These are phyloP conservation scores for Sussaba pulchella DNA, from an alignment of 2,888 invertebrate genomes.

Conservation along the genomic window DNA sequence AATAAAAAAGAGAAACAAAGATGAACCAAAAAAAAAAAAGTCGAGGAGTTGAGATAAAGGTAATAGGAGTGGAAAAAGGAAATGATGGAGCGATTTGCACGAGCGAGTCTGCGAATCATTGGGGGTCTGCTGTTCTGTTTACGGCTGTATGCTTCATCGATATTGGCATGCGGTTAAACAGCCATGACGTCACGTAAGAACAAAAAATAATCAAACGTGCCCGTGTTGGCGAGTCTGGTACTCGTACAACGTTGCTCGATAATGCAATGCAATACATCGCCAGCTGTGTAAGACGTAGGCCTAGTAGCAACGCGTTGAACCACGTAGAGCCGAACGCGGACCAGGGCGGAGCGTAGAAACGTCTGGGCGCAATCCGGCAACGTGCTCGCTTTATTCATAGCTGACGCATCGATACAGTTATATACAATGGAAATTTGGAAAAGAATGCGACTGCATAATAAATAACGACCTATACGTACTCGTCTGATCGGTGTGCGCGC, in stretches of 20 bases:
- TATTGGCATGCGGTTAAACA: conserved; percentile 36
- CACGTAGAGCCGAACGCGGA: background rate
- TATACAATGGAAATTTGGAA: no score
- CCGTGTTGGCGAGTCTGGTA: conserved; percentile 9
- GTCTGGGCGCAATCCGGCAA: background rate
- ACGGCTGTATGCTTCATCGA: conserved; percentile 31
- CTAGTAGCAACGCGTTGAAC: no score
- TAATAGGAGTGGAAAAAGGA: background rate
- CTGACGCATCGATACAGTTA: conserved; percentile 7
- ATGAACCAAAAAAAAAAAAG: background rate
- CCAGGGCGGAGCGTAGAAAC: background rate
- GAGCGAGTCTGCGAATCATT: conserved; percentile 32
- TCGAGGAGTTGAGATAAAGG: background rate
- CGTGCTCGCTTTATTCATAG: background rate
- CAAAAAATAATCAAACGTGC: conserved; percentile 15
- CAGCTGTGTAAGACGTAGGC: background rate
- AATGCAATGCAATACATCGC: background rate
- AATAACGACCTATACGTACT: no score
- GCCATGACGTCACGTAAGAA: conserved; percentile 37
- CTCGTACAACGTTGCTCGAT: background rate
- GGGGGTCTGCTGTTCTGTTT: conserved; percentile 25
- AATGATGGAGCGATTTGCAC: conserved; percentile 15
- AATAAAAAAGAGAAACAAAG: background rate
- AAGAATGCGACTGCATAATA: background rate
- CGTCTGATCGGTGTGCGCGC: no score